Percentiles rank a stretch among this genome's conserved stretches.
phyloP scores from a whole-genome alignment of 2,797 vertebrate species.

The Anolis apletophallus region DNA sequence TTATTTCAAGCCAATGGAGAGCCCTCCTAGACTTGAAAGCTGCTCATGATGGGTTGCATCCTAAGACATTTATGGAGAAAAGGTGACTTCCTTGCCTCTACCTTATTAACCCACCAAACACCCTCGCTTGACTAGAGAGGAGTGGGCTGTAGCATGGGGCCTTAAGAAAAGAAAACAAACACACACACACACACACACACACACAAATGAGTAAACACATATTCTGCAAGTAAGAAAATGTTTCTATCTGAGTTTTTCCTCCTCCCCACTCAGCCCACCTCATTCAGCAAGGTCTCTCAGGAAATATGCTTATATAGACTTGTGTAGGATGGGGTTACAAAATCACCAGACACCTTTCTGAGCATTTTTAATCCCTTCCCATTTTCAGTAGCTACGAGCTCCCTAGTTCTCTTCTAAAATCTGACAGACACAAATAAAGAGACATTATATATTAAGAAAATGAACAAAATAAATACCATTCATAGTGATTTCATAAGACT shows the following conservation, averaged over 20 bases:
- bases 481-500: slow-evolving; percentile 99
- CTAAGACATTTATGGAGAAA: not conserved
- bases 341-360: not conserved
- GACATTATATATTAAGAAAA: not conserved
- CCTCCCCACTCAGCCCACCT: not conserved
- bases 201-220: not conserved
- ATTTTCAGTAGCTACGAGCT: not conserved
- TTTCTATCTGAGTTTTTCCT: not conserved
- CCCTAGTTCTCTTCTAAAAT: not conserved
- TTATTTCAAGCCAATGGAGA: not conserved
- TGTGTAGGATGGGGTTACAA: too few species aligned
- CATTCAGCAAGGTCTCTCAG: not conserved
- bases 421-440: not conserved
- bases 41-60: not conserved
- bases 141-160: not conserved
- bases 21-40: not conserved
- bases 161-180: not conserved
- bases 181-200: not conserved
- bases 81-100: not conserved
- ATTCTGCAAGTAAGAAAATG: not conserved
- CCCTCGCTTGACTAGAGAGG: not conserved
- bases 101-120: not conserved
- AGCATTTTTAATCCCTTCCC: not conserved
- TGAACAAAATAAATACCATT: slow-evolving; percentile 84
- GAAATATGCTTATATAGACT: not conserved